Conservation (phyloP, 2,888 invertebrate species). For the Habrosyne pyritoides region DNA sequence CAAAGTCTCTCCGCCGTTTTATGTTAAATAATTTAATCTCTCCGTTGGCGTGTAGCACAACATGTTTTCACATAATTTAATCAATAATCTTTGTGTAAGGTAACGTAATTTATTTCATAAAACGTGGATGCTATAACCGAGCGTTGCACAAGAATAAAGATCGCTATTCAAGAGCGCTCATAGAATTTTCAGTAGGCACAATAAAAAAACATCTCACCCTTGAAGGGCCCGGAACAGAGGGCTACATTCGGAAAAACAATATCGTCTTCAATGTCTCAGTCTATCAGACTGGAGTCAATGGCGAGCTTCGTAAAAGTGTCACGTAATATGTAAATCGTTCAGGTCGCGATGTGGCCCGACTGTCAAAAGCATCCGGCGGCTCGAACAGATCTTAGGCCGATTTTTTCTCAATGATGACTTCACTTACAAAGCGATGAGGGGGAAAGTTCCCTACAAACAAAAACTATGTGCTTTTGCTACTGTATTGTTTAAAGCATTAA, state of each 20-base stretch:
- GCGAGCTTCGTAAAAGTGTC: constrained; percentile 76
- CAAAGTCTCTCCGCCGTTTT: constrained; percentile 59
- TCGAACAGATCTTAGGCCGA: constrained; percentile 66
- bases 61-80: constrained; percentile 67
- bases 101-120: constrained; percentile 48
- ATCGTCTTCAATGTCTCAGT: constrained; percentile 76
- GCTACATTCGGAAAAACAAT: constrained; percentile 74
- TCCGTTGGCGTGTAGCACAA: constrained; percentile 53
- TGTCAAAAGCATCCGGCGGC: constrained; percentile 73
- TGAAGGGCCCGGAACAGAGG: constrained; percentile 57
- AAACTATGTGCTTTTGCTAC: constrained; percentile 25
- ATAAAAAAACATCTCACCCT: constrained; percentile 69
- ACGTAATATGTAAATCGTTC: constrained; percentile 83
- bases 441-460: constrained; percentile 48
- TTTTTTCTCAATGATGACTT: constrained; percentile 71
- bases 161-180: constrained; percentile 47
- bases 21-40: constrained; percentile 72
- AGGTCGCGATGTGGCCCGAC: constrained; percentile 79
- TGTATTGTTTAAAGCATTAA: neutral
- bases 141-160: constrained; percentile 35
- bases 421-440: constrained; percentile 57
- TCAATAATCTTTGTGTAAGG: constrained; percentile 62
- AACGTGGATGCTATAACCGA: constrained; percentile 31
- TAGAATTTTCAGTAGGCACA: constrained; percentile 65
- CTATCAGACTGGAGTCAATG: constrained; percentile 77